A percentile compares a stretch with the other conserved stretches of the same genome.
phyloP scores from a whole-genome alignment of 2,888 invertebrate species.

The Stenolophus ochropezus region DNA sequence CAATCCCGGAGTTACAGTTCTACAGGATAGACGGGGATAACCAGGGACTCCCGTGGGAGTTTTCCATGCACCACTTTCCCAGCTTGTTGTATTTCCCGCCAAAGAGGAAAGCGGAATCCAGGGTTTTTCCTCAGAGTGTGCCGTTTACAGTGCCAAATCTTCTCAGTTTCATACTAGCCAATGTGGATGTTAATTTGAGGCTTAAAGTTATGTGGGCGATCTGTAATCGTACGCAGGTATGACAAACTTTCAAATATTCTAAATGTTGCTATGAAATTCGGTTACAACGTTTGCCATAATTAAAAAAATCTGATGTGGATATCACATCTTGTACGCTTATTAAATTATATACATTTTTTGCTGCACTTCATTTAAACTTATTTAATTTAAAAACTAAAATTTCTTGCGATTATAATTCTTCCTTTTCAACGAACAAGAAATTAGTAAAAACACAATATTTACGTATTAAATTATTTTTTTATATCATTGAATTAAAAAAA shows the following conservation, averaged over 20 bases:
- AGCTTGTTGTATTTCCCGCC: constrained; percentile 88
- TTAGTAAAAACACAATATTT: no score
- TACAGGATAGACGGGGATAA: constrained; percentile 86
- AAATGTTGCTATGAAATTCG: background rate
- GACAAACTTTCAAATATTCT: no score
- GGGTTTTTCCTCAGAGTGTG: constrained; percentile 79
- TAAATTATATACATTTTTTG: no score
- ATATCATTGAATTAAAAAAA: no score
- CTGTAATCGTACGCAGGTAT: constrained; percentile 74
- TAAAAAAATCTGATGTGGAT: no score
- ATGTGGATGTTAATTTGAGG: constrained; percentile 76
- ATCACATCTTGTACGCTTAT: no score
- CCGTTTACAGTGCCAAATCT: constrained; percentile 81
- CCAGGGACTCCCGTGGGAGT: constrained; percentile 93
- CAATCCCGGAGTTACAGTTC: constrained; percentile 76
- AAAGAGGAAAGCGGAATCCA: constrained; percentile 82
- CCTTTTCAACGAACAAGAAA: background rate
- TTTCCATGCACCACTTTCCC: constrained; percentile 86
- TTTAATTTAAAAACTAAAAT: no score
- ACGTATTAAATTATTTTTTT: no score
- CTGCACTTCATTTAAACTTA: no score
- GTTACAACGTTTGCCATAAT: background rate
- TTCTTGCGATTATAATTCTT: no score
- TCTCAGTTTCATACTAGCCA: constrained; percentile 83
- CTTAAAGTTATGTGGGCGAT: constrained; percentile 76